phyloP scores from a whole-genome alignment of 2,888 invertebrate species.

The Oxycera nigricornis region DNA sequence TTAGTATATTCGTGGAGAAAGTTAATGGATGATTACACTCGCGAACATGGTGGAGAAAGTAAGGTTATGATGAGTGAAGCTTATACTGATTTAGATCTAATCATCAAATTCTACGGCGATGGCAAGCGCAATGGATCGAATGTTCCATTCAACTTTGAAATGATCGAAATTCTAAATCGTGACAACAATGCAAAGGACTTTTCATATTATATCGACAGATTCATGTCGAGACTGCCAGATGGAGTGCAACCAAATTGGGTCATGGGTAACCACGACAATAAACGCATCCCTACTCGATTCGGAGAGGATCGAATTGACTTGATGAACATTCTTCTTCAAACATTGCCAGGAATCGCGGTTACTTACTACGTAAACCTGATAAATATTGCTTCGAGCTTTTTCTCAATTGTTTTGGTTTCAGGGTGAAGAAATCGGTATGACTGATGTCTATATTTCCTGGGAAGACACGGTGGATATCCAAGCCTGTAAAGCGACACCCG shows the following conservation, averaged over 20 bases:
- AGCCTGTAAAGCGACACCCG: conserved; percentile 65
- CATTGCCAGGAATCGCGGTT: conserved; percentile 68
- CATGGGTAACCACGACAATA: conserved; percentile 64
- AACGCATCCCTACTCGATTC: conserved; percentile 61
- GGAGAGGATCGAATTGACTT: conserved; percentile 64
- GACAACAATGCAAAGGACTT: conserved; percentile 64
- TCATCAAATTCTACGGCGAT: conserved; percentile 66
- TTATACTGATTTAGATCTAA: conserved; percentile 63
- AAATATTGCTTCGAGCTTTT: background rate
- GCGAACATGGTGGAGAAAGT: conserved; percentile 57
- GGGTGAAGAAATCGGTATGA: conserved; percentile 81
- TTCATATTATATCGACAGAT: conserved; percentile 63
- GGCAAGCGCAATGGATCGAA: conserved; percentile 62
- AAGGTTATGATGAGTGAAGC: conserved; percentile 67
- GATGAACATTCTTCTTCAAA: conserved; percentile 65
- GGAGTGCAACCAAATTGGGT: conserved; percentile 67
- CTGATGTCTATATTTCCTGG: conserved; percentile 67
- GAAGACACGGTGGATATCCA: conserved; percentile 69
- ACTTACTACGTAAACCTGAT: conserved; percentile 66
- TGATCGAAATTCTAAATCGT: conserved; percentile 63
- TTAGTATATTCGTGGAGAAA: conserved; percentile 73
- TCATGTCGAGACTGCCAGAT: conserved; percentile 66
- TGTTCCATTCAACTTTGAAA: conserved; percentile 69
- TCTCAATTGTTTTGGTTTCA: conserved; percentile 53
- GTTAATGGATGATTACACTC: conserved; percentile 67